These are phyloP conservation scores for Neodiprion fabricii DNA, from an alignment of 1,140 invertebrate genomes.

Conservation along the genomic window DNA sequence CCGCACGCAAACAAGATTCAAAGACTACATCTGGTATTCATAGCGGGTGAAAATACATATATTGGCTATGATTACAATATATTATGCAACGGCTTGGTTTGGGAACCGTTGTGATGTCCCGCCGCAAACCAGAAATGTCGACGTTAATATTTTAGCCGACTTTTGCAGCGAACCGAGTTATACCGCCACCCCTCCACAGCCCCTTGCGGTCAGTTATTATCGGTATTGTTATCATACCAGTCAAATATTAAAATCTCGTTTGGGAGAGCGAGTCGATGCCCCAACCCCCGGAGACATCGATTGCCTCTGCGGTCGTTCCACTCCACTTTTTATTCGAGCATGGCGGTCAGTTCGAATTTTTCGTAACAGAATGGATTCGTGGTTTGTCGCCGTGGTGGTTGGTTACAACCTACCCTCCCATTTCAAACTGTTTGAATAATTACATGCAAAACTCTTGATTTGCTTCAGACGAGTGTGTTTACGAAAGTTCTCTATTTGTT, in stretches of 20 bases:
- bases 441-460: no score
- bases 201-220: conserved; percentile 36
- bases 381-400: no score
- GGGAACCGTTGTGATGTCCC: background rate
- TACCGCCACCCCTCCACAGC: background rate
- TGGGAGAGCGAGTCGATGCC: conserved; percentile 10
- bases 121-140: conserved; percentile 43
- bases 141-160: conserved; percentile 42
- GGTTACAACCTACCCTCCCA: no score
- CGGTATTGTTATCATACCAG: conserved; percentile 40
- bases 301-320: background rate
- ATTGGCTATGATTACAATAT: conserved; percentile 44
- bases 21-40: conserved; percentile 60
- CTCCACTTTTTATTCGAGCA: background rate
- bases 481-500: no score
- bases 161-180: conserved; percentile 30
- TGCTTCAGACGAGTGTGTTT: no score
- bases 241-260: conserved; percentile 48
- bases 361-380: no score
- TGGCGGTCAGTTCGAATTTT: no score
- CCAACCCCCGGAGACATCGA: background rate
- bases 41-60: conserved; percentile 41
- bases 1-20: conserved; percentile 59
- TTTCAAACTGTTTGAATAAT: no score
- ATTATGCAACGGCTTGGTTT: conserved; percentile 28